These are phyloP conservation scores for Cottoperca gobio DNA, from an alignment of 2,797 vertebrate genomes.

Conservation along the genomic window DNA sequence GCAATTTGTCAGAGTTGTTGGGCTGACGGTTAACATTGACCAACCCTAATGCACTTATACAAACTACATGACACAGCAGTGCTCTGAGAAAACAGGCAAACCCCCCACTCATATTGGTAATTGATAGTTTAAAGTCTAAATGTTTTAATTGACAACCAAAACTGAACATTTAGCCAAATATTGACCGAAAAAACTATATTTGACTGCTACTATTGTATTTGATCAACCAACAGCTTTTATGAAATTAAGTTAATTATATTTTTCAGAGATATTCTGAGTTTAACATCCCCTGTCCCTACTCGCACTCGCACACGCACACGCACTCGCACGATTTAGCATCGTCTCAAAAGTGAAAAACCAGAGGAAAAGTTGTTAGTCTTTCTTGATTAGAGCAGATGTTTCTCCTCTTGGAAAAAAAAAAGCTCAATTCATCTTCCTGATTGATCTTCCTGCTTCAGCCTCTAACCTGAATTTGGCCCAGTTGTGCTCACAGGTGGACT, in stretches of 20 bases:
- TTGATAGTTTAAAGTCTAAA: neutral
- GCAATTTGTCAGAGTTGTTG: too few species aligned
- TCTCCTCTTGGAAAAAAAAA: constrained; percentile 58
- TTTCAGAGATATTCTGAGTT: too few species aligned
- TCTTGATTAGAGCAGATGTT: constrained; percentile 78
- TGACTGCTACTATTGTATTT: too few species aligned
- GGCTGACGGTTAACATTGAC: too few species aligned
- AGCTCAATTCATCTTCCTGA: constrained; percentile 61
- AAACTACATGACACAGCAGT: too few species aligned
- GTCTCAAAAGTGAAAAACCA: constrained; percentile 45
- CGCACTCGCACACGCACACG: too few species aligned
- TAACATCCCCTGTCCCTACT: too few species aligned
- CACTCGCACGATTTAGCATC: constrained; percentile 43
- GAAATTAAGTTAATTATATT: too few species aligned
- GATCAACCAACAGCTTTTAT: too few species aligned
- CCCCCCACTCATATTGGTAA: neutral
- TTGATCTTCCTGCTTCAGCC: constrained; percentile 62
- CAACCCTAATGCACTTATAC: too few species aligned
- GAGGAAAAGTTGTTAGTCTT: constrained; percentile 63
- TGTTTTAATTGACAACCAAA: neutral
- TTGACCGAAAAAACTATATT: too few species aligned
- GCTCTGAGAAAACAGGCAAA: neutral
- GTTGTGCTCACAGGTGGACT: constrained; percentile 58
- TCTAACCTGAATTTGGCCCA: constrained; percentile 55
- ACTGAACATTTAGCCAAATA: neutral